A percentile compares a stretch with the other conserved stretches of the same genome.
These are phyloP conservation scores for Physella acuta DNA, from an alignment of 1,140 invertebrate genomes.

Conservation along the genomic window DNA sequence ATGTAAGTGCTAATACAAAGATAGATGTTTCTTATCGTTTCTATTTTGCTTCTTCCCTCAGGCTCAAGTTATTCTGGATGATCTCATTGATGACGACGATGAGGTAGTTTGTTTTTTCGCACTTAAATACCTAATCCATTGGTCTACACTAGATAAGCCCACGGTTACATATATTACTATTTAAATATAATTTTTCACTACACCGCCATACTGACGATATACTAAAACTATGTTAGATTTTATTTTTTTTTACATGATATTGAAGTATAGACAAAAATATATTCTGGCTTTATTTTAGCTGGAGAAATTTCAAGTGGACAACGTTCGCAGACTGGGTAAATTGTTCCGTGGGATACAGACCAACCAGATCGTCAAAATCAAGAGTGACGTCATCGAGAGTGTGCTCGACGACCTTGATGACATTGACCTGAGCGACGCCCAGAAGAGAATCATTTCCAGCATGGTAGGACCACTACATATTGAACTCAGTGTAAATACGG, in stretches of 20 bases:
- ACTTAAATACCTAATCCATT: too few relatives aligned
- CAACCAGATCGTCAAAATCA: constrained; percentile 16
- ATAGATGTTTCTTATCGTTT: background rate
- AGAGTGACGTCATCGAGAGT: constrained; percentile 18
- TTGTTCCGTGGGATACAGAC: constrained; percentile 22
- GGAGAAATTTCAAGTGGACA: background rate
- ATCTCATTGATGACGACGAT: too few relatives aligned
- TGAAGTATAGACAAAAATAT: too few relatives aligned
- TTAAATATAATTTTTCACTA: background rate
- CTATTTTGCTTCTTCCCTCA: background rate
- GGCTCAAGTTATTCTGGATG: background rate
- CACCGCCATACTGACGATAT: too few relatives aligned
- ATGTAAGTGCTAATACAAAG: background rate
- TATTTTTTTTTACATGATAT: too few relatives aligned
- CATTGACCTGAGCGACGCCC: constrained; percentile 25
- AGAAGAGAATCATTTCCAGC: constrained; percentile 17
- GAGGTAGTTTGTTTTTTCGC: too few relatives aligned
- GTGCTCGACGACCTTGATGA: constrained; percentile 26
- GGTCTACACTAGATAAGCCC: too few relatives aligned
- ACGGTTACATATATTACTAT: background rate
- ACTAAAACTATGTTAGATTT: too few relatives aligned
- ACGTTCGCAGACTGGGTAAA: constrained; percentile 16
- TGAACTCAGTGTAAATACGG: too few relatives aligned
- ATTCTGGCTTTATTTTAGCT: too few relatives aligned
- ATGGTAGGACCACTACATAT: too few relatives aligned